Evolutionary conservation across 1,140 invertebrate species (phyloP).

Genomic region (Lineus longissimus): DNA sequence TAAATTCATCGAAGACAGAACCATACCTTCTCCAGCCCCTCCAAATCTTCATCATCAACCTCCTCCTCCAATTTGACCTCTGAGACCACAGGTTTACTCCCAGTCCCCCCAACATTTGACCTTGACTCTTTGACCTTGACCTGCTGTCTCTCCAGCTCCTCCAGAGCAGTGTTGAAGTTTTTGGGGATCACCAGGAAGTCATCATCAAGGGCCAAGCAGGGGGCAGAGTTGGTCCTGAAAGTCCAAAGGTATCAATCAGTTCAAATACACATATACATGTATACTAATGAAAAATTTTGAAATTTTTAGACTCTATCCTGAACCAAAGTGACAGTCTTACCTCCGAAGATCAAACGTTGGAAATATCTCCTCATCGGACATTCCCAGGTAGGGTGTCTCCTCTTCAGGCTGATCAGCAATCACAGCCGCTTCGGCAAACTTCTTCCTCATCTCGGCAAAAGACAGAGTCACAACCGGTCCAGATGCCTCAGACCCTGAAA

Average conservation of each 20-base stretch:
- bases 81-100: not conserved
- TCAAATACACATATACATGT: not conserved
- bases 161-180: conserved; percentile 38
- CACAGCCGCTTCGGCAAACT: not conserved
- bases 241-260: no score
- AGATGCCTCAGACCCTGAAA: no score
- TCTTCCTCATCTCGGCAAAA: conserved; percentile 3
- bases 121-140: conserved; percentile 31
- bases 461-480: not conserved
- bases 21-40: no score
- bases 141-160: conserved; percentile 35
- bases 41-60: not conserved
- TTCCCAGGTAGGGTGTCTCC: not conserved
- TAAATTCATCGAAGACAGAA: no score
- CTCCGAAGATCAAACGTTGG: conserved; percentile 22
- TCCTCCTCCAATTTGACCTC: not conserved
- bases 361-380: conserved; percentile 23
- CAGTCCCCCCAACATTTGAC: conserved; percentile 9
- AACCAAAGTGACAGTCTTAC: no score
- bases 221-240: conserved; percentile 24
- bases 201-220: conserved; percentile 28
- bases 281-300: no score
- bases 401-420: no score
- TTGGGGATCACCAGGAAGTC: conserved; percentile 40
- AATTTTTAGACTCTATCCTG: no score